phyloP scores from a whole-genome alignment of 2,888 invertebrate species.

The Noctua janthe region DNA sequence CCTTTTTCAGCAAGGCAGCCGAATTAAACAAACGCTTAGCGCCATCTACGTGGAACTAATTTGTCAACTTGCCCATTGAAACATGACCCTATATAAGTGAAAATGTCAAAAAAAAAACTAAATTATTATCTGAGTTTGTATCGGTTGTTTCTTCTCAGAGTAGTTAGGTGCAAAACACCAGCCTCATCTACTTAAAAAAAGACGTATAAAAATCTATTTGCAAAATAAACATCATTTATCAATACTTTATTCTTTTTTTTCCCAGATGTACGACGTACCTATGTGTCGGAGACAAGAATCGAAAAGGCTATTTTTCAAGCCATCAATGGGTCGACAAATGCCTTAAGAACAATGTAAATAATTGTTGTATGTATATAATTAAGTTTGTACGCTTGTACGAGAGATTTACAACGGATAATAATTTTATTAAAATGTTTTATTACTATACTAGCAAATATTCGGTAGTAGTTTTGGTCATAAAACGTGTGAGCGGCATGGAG shows the following conservation, averaged over 20 bases:
- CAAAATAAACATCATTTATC: not conserved
- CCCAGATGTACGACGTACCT: conserved; percentile 30
- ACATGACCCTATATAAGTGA: no score
- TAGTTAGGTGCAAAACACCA: no score
- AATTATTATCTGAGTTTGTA: no score
- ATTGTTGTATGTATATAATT: conserved; percentile 70
- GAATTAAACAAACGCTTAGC: no score
- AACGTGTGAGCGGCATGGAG: not conserved
- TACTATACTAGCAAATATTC: conserved; percentile 4
- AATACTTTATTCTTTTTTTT: not conserved
- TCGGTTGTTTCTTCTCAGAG: no score
- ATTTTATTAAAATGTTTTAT: conserved; percentile 46
- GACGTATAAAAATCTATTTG: no score
- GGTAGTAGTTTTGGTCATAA: not conserved
- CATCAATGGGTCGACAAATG: conserved; percentile 64
- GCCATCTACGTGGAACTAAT: no score
- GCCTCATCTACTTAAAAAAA: no score
- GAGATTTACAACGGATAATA: conserved; percentile 46
- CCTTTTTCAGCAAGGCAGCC: no score
- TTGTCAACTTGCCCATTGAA: no score
- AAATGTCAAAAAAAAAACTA: no score
- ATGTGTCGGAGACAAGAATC: conserved; percentile 43
- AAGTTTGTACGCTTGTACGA: conserved; percentile 60
- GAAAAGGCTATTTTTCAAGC: conserved; percentile 33
- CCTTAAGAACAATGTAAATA: conserved; percentile 79